Evolutionary conservation across 2,888 invertebrate genomes (phyloP), one percentile per base, ranked within the genome.

Genomic region (Melieria crassipennis): DNA sequence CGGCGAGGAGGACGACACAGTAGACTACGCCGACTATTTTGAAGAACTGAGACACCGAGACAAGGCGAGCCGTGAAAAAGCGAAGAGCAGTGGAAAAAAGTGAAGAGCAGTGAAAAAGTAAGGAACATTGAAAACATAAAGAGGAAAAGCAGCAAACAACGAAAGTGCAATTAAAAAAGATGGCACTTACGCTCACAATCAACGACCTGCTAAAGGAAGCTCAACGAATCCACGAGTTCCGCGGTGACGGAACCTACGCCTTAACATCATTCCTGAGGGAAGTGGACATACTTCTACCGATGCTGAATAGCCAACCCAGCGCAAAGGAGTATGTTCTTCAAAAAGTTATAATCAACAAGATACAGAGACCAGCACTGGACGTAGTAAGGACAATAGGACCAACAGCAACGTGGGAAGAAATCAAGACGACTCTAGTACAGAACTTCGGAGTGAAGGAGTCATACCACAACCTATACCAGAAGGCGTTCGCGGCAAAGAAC

Each of bases 361-460:
- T 74, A 42, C 77, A 76, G 73, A 77, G 75, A 66, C 66, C 66
- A 69, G 77, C 75, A 13, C 71, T 76, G 50, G 69, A 78, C 46
- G 70, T 74, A 55, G 11, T 75, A 4, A 70, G 73, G 68, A 76
- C 72, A 11, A 55, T 75, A 45, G 71, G 64, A 45, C 30, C 72
- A 45, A 69, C 72, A 13, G 72, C 68, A 61, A 65, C 68, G 50
- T 75, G 73, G 72, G 69, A 71, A 45, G 69, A 73, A 55, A 72
- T 68, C 1, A 75, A 71, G 56, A 4, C 11, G 4, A 11, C 48
- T 13, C 65, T 73, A 43, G 13, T 70, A 13, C 46, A 16, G 16
- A 77, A 75, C 62, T 76, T 77, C 65, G 75, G 74, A 48, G 70
- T 76, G 46, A 73, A 67, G 11, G 73, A 74, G 61, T 16, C 16